Evolutionary conservation across 2,113 vertebrate species (phyloP).

Genomic region (Marmota flaviventris): DNA sequence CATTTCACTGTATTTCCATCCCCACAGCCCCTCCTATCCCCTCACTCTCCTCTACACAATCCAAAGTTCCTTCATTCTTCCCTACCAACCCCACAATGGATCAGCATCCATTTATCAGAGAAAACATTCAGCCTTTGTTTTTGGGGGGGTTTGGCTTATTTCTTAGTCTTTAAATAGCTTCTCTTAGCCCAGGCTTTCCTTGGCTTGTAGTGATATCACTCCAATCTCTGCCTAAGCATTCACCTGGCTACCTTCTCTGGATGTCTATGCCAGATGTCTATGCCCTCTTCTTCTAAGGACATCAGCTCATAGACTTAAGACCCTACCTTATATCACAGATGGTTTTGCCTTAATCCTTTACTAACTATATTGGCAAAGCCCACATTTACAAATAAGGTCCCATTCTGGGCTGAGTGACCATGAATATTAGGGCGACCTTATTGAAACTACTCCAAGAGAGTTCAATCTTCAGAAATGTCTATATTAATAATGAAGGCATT

Average conservation of each 20-base stretch:
- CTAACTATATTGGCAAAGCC: neutral
- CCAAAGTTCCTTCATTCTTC: too few relatives aligned
- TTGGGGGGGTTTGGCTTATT: too few relatives aligned
- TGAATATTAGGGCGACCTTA: neutral
- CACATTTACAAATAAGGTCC: neutral
- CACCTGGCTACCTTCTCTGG: neutral
- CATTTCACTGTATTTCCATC: too few relatives aligned
- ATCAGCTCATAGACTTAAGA: neutral
- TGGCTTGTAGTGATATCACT: neutral
- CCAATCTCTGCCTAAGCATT: neutral
- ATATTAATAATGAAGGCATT: neutral
- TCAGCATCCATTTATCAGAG: too few relatives aligned
- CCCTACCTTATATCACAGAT: neutral
- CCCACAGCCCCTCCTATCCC: too few relatives aligned
- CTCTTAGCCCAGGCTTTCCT: neutral
- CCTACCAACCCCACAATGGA: too few relatives aligned
- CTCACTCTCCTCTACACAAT: too few relatives aligned
- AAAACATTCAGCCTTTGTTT: too few relatives aligned
- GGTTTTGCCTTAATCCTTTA: neutral
- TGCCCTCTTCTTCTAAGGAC: neutral
- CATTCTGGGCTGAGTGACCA: neutral
- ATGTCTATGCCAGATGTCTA: neutral
- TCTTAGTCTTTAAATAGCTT: neutral
- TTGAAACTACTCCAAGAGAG: neutral
- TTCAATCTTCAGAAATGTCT: neutral